Conservation (phyloP, 2,888 invertebrate species). For the Graphium colonna region DNA sequence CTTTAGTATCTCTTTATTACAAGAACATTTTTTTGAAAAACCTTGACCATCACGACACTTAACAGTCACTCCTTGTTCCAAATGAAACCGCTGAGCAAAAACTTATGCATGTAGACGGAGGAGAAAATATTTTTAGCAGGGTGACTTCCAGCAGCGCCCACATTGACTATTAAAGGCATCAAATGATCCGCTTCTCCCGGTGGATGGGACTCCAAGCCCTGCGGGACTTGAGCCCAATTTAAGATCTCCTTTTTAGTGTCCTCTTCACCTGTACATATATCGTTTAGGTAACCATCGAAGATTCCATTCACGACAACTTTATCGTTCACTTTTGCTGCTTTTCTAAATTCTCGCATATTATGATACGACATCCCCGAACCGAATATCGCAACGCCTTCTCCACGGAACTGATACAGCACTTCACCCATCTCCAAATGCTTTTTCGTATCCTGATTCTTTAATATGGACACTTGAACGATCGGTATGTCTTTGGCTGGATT, state of each 20-base stretch:
- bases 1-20: too few species aligned
- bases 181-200: slow-evolving; percentile 44
- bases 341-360: slow-evolving; percentile 36
- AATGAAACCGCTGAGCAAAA: slow-evolving; percentile 42
- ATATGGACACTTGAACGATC: slow-evolving; percentile 45
- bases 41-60: background rate
- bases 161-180: slow-evolving; percentile 47
- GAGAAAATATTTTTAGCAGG: slow-evolving; percentile 40
- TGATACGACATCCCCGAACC: slow-evolving; percentile 49
- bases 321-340: slow-evolving; percentile 21
- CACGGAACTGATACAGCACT: slow-evolving; percentile 40
- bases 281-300: slow-evolving; percentile 36
- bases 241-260: slow-evolving; percentile 27
- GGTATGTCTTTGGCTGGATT: slow-evolving; percentile 49
- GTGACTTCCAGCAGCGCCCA: slow-evolving; percentile 40
- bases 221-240: slow-evolving; percentile 35
- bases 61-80: too few species aligned
- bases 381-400: slow-evolving; percentile 43
- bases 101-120: slow-evolving; percentile 36
- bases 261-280: slow-evolving; percentile 32
- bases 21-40: too few species aligned
- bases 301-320: slow-evolving; percentile 30
- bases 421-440: slow-evolving; percentile 44
- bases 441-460: slow-evolving; percentile 41
- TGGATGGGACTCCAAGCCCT: slow-evolving; percentile 39